A percentile compares a stretch with the other conserved stretches of the same genome.
phyloP scores from a whole-genome alignment of 92 coral and sea anemone species.

The Muricea muricata region DNA sequence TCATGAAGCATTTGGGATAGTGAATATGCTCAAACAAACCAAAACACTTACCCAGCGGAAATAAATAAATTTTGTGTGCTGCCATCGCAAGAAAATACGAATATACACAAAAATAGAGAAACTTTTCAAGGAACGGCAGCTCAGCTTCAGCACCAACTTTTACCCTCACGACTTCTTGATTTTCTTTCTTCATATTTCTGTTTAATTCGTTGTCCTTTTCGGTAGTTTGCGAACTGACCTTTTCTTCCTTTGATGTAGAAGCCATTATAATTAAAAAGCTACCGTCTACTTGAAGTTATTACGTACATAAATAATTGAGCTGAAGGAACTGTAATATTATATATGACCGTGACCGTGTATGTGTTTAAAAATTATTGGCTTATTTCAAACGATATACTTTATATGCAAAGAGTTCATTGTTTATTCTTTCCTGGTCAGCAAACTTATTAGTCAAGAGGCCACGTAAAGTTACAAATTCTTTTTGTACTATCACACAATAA shows the following conservation, averaged over 20 bases:
- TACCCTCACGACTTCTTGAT: not conserved
- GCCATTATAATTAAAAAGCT: not conserved
- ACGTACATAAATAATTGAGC: too few relatives aligned
- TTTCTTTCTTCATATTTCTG: not conserved
- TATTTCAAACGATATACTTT: not conserved
- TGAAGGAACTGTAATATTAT: too few relatives aligned
- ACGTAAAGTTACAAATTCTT: not conserved
- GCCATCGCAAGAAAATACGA: not conserved
- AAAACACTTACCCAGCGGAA: constrained; percentile 24
- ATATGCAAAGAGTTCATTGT: not conserved
- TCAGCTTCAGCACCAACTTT: constrained; percentile 10
- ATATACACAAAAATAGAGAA: constrained; percentile 25
- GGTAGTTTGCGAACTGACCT: not conserved
- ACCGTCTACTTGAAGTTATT: too few relatives aligned
- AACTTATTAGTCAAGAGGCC: not conserved
- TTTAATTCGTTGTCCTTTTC: not conserved
- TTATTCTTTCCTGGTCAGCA: not conserved
- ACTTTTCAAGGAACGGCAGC: constrained; percentile 29
- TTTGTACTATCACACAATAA: too few relatives aligned
- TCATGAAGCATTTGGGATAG: too few relatives aligned
- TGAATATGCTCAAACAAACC: not conserved
- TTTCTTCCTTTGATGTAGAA: not conserved
- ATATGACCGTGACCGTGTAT: not conserved
- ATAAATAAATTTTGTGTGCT: constrained; percentile 14
- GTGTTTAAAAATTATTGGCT: constrained; percentile 8